Base-by-base conservation (phyloP, 1,140 invertebrate species). In the Heterodera schachtii region DNA sequence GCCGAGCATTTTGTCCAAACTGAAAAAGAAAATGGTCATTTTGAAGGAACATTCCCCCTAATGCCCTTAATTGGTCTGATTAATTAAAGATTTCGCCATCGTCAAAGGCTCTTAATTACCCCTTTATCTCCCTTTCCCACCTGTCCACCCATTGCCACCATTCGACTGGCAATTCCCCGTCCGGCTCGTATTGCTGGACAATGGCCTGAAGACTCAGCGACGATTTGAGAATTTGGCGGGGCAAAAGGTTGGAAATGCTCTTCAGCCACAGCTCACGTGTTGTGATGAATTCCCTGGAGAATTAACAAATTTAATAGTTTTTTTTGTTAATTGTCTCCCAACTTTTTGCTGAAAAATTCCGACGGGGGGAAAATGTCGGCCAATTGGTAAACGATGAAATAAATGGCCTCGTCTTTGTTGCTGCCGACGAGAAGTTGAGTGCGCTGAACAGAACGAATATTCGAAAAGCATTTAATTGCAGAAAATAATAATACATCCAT, bases 1-100 rank as follows among this genome's bases (percentile, higher is more conserved):
- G 3, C 96, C 96, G 31, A 98, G 95, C 91, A 97, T 95, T 83
- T 84, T 84, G 70, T 89, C 88, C 78, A 89, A 73, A 77, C 86
- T 84, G 67, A 86, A 82, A 16, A 88, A 64, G 31, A 1, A 1
- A 31, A 31, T 31, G 31, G 31, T 31, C 31, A 31, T 31, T 31
- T 31, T 31, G 31, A 31, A 31, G 31, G 31, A 31, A 31, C 31
- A 31, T 31, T 1, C 31, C 31, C 31, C 31, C 31, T 31, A 31
- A 31, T 31, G 31, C 31, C 31, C 31, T 31, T 31, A 31, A 31
- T 31, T 31, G 31, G 31, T 31, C 31, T 31, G 31, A 31, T 31
- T 31, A 31, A 31, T 31, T 31, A 31, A 31, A 31, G 31, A 31
- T 31, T 31, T 31, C 31, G 0, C 31, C 31, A 31, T 31, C 31